Evolutionary conservation across 2,888 invertebrate genomes (phyloP), one percentile per base, ranked within the genome.

Genomic region (Drosophila demipolita): DNA sequence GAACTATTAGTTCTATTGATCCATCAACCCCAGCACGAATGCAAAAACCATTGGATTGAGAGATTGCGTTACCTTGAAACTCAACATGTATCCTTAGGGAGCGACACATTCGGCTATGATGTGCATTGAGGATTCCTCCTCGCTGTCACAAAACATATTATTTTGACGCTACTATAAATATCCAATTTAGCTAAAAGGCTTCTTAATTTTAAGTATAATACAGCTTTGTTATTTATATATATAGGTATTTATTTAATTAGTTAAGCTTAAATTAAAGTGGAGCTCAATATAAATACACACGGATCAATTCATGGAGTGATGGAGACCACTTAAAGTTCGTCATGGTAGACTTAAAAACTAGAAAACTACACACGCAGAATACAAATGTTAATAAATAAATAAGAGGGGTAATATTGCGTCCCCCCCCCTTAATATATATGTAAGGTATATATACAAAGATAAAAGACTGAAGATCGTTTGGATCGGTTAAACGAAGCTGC

Each of bases 401-500:
- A 66, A 23, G 61, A 11, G 57, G 40, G 49, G 23, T 15, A 33
- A 32, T 17, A 20, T 40, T 49, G 15, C 26, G 23, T 23, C n/a
- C n/a, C n/a, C 63, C 50, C 40, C 68, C 29, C 26, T 40, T 29
- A 38, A 64, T 45, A 73, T 33, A 62, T 54, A 66, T 12, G 32
- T 20, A 38, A 26, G 15, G 50, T 29, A n/a, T 66, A 72, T 80
- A 53, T 82, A 87, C 72, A 83, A 65, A 53, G 55, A 66, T 66
- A 8, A 45, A 70, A 68, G 52, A 49, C 17, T 35, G 32, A 42
- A 49, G 53, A 57, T 54, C 53, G 64, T 35, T 49, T 26, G 33
- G 60, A 49, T 53, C 33, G 32, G 35, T 73, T 91, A 95, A 74
- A 95, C 95, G 93, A 95, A 95, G 93, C 95, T 95, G 93, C 95